Evolutionary conservation across 1,140 invertebrate species (phyloP).

Genomic region (Meteorus sp.): DNA sequence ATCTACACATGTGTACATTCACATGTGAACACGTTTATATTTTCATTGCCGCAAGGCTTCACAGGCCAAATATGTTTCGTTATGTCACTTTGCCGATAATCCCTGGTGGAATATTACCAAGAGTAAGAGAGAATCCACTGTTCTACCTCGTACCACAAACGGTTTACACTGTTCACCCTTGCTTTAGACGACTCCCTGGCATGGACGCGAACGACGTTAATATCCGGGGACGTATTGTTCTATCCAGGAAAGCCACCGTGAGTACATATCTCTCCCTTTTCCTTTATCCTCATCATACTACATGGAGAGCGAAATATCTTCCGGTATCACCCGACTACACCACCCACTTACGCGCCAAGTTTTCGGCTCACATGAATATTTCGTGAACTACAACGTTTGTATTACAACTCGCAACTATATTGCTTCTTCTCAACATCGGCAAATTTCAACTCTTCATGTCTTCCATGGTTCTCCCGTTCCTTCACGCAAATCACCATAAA

Average conservation of each 20-base stretch:
- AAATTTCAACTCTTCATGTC: no score
- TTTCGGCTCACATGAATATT: conserved; percentile 19
- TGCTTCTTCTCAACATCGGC: no score
- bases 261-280: not conserved
- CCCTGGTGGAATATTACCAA: conserved; percentile 17
- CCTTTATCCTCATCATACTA: not conserved
- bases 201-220: conserved; percentile 29
- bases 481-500: no score
- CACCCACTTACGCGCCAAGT: conserved; percentile 14
- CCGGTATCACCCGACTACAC: conserved; percentile 7
- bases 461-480: no score
- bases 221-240: conserved; percentile 31
- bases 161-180: no score
- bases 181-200: conserved; percentile 16
- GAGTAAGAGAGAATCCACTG: not conserved
- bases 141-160: no score
- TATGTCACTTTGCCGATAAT: conserved; percentile 30
- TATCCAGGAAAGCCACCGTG: conserved; percentile 4
- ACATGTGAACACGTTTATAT: no score
- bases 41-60: conserved; percentile 20
- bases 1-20: no score
- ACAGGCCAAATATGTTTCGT: conserved; percentile 24
- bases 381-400: conserved; percentile 1
- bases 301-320: conserved; percentile 14
- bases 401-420: no score